Evolutionary conservation across 2,113 vertebrate genomes (phyloP).

Genomic region (Bubo bubo): DNA sequence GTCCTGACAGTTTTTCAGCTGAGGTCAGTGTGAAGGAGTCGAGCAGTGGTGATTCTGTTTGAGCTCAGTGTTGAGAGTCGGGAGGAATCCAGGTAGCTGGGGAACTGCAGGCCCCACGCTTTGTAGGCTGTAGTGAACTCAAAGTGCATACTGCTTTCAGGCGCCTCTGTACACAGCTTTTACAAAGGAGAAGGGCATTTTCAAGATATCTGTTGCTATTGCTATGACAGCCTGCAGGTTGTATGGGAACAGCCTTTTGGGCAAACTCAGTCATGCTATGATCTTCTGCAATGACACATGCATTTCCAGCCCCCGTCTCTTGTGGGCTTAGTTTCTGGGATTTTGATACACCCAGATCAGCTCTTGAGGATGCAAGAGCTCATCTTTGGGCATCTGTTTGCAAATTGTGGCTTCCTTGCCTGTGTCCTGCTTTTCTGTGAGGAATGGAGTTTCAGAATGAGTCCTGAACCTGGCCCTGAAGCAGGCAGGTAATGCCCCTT

Average conservation of each 20-base stretch:
- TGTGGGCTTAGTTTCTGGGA: background rate
- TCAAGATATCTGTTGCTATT: background rate
- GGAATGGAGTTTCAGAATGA: background rate
- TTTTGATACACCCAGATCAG: background rate
- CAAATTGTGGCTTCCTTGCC: background rate
- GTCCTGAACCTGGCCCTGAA: background rate
- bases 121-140: background rate
- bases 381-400: background rate
- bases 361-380: background rate
- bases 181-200: background rate
- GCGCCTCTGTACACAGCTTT: background rate
- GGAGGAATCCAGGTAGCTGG: background rate
- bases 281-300: background rate
- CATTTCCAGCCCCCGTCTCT: background rate
- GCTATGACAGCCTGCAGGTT: background rate
- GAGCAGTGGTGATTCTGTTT: background rate
- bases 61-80: background rate
- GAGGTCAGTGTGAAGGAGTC: background rate
- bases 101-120: background rate
- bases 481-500: background rate
- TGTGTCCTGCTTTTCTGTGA: constrained; percentile 7
- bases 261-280: background rate
- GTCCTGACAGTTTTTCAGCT: background rate
- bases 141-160: background rate
- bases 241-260: background rate